These are phyloP conservation scores for Tetranychus piercei DNA, from an alignment of 2,888 invertebrate species.

Conservation along the genomic window DNA sequence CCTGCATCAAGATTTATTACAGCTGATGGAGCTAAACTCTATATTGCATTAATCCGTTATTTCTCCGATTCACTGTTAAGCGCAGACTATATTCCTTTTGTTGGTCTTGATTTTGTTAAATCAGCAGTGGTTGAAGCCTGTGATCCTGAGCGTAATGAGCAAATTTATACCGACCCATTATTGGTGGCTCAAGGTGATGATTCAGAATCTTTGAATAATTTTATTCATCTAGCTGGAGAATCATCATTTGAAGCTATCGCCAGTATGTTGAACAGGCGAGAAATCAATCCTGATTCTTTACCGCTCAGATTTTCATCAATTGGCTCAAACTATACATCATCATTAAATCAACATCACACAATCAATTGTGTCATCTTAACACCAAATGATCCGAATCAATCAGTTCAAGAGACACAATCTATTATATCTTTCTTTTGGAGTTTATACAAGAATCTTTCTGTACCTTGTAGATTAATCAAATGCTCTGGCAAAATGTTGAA, in stretches of 20 bases:
- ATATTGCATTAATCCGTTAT: not conserved
- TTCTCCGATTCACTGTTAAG: not conserved
- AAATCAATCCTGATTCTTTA: not conserved
- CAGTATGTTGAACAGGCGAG: not conserved
- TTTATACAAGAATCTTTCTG: not conserved
- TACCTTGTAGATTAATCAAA: not conserved
- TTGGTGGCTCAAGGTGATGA: not conserved
- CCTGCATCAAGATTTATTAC: not conserved
- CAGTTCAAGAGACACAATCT: not conserved
- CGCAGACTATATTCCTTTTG: not conserved
- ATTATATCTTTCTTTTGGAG: not conserved
- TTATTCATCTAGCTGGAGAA: not conserved
- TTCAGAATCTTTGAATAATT: not conserved
- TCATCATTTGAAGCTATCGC: not conserved
- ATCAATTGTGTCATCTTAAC: not conserved
- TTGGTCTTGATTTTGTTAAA: constrained; percentile 3
- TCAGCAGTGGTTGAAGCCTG: not conserved
- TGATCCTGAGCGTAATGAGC: not conserved
- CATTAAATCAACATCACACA: not conserved
- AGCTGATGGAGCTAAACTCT: not conserved
- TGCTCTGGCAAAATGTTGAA: not conserved
- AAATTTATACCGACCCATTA: not conserved
- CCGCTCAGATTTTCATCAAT: not conserved
- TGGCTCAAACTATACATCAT: not conserved
- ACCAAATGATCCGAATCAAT: not conserved